Evolutionary conservation across 2,797 vertebrate genomes (phyloP).

Genomic region (Mustela erminea): DNA sequence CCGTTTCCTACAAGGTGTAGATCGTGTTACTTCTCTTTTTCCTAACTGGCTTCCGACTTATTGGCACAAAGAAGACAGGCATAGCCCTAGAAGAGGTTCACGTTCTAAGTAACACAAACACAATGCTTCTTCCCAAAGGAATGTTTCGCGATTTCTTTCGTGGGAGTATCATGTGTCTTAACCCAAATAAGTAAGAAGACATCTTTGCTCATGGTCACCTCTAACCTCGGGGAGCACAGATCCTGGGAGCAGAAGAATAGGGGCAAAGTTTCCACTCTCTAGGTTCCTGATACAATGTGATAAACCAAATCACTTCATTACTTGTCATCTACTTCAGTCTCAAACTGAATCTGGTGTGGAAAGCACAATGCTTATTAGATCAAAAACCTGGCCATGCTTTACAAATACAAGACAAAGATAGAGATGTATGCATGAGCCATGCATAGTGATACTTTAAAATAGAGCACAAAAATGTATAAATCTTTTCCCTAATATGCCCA

Average conservation of each 20-base stretch:
- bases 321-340: neutral
- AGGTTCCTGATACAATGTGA: neutral
- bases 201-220: neutral
- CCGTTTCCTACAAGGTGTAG: neutral
- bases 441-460: neutral
- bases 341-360: constrained; percentile 33
- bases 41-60: neutral
- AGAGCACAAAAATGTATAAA: neutral
- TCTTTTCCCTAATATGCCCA: neutral
- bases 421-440: neutral
- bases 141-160: neutral
- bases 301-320: neutral
- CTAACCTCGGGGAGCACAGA: neutral
- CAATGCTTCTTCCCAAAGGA: neutral
- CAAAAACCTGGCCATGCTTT: neutral
- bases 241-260: neutral
- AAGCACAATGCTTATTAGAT: neutral
- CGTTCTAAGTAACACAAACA: neutral
- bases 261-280: neutral
- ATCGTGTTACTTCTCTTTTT: neutral
- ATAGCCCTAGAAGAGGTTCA: neutral
- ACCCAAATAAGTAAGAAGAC: neutral
- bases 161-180: neutral
- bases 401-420: neutral
- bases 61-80: neutral